A percentile compares a stretch with the other conserved stretches of the same genome.
phyloP scores from a whole-genome alignment of 2,888 invertebrate species.

The Scaptomyza parva region DNA sequence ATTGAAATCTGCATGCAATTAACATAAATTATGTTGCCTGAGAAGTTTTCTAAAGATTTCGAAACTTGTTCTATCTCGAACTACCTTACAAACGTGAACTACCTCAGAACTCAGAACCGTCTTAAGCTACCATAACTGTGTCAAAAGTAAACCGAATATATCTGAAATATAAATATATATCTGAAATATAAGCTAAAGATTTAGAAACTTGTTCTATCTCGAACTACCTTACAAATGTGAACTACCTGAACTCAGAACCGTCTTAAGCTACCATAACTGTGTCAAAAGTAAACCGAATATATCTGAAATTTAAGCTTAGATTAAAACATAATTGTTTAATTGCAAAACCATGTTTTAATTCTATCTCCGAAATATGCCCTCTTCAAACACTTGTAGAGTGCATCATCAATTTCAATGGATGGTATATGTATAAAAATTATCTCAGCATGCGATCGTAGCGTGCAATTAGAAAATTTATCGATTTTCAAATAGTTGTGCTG shows the following conservation, averaged over 20 bases:
- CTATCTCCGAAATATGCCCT: background rate
- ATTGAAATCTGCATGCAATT: slow-evolving; percentile 18
- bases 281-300: background rate
- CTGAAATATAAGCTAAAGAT: too few relatives aligned
- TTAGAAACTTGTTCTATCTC: too few relatives aligned
- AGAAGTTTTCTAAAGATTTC: background rate
- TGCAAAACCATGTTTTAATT: background rate
- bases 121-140: too few relatives aligned
- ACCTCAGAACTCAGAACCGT: too few relatives aligned
- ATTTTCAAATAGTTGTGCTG: slow-evolving; percentile 63
- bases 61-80: too few relatives aligned
- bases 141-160: background rate
- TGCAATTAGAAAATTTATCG: slow-evolving; percentile 79
- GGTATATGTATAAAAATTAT: slow-evolving; percentile 47
- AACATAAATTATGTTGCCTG: slow-evolving; percentile 7
- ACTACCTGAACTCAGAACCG: too few relatives aligned
- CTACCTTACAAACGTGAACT: too few relatives aligned
- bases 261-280: too few relatives aligned
- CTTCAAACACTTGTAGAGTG: slow-evolving; percentile 2
- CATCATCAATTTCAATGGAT: slow-evolving; percentile 33
- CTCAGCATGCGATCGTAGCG: slow-evolving; percentile 67
- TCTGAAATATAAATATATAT: too few relatives aligned
- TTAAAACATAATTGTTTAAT: background rate
- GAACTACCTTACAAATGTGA: too few relatives aligned
- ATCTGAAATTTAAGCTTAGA: too few relatives aligned